Evolutionary conservation across 2,888 invertebrate species (phyloP).

Genomic region (Syrista parreyssii): DNA sequence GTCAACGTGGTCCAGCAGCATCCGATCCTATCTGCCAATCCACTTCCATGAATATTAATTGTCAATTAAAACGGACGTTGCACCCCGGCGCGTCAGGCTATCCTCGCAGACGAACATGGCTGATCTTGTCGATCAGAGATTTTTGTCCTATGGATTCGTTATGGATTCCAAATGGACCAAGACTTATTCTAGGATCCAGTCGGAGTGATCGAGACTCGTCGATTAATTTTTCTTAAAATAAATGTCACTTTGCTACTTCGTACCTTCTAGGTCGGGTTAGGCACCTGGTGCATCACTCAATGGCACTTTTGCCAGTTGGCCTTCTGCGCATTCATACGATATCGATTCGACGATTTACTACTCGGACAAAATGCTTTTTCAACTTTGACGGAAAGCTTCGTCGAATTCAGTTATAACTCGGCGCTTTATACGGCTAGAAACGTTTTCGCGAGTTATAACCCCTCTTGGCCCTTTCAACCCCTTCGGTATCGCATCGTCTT

Average conservation of each 20-base stretch:
- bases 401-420: slow-evolving; percentile 24
- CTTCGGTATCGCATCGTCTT: not conserved
- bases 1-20: not conserved
- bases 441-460: not conserved
- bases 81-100: not conserved
- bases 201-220: not conserved
- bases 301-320: slow-evolving; percentile 20
- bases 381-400: slow-evolving; percentile 18
- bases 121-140: not conserved
- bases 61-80: slow-evolving; percentile 15
- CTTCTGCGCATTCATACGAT: slow-evolving; percentile 21
- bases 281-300: slow-evolving; percentile 2
- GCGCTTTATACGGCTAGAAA: slow-evolving; percentile 10
- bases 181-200: not conserved
- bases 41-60: slow-evolving; percentile 18
- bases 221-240: not conserved
- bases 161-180: not conserved
- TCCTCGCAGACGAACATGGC: not conserved
- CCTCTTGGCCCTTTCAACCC: not conserved
- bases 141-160: not conserved
- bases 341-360: slow-evolving; percentile 16
- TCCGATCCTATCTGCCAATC: not conserved
- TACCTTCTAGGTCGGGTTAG: not conserved
- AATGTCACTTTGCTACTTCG: not conserved
- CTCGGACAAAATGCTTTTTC: slow-evolving; percentile 22